Conservation (phyloP, 2,797 vertebrate species). For the Clamator glandarius region DNA sequence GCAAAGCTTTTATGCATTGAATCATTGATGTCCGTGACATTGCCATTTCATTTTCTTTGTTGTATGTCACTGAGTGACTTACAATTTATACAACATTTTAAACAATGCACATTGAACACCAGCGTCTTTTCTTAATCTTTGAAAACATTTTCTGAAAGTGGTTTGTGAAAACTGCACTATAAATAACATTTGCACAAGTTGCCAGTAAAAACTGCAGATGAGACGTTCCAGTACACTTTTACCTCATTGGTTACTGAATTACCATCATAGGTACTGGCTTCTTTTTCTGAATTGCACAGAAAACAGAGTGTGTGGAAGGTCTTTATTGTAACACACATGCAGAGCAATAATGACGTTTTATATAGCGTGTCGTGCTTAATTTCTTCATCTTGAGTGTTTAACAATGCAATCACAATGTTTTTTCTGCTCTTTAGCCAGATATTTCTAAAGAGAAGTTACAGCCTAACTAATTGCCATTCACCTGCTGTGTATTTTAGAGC, state of each 20-base stretch:
- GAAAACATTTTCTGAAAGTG: neutral
- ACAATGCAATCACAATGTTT: slow-evolving; percentile 7
- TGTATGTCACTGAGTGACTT: neutral
- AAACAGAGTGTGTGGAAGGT: neutral
- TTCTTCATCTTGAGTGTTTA: slow-evolving; percentile 63
- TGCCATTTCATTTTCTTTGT: neutral
- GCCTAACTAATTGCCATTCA: neutral
- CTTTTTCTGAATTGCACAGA: neutral
- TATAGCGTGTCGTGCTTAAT: neutral
- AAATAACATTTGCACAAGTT: neutral
- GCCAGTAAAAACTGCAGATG: neutral
- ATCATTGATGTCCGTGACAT: neutral
- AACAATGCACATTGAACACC: neutral
- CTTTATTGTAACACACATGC: neutral
- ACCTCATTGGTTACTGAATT: neutral
- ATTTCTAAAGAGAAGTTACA: slow-evolving; percentile 1
- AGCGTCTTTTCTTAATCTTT: neutral
- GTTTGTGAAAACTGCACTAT: neutral
- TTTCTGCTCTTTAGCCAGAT: slow-evolving; percentile 8
- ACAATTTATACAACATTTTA: neutral
- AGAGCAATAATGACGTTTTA: neutral
- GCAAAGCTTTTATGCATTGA: neutral
- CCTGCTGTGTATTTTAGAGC: neutral
- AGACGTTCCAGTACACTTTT: neutral
- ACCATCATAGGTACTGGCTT: neutral